Conservation (phyloP, 2,113 vertebrate genomes). For the Xiphias gladius region DNA sequence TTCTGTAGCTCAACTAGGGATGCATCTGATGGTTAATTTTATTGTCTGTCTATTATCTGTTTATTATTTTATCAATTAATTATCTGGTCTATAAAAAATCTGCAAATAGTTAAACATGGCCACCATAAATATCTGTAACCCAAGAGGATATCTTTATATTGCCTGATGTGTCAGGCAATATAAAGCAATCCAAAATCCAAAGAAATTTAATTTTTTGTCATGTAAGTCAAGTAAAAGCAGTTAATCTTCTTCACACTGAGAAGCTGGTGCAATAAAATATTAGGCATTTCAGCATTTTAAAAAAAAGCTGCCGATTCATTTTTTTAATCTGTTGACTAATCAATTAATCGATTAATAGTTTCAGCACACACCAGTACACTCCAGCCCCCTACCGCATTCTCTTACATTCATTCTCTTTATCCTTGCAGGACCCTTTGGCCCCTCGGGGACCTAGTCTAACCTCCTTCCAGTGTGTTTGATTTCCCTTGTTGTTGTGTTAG, state of each 20-base stretch:
- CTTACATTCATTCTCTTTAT: neutral
- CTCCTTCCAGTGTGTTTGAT: slow-evolving; percentile 50
- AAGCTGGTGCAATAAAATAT: neutral
- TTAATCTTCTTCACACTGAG: neutral
- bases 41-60: too few species aligned
- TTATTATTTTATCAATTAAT: neutral
- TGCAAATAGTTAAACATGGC: neutral
- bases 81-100: neutral
- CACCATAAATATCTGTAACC: too few species aligned
- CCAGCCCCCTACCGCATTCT: neutral
- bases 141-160: neutral
- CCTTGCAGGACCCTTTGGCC: neutral
- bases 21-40: too few species aligned
- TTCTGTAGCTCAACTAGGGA: too few species aligned
- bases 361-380: neutral
- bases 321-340: neutral
- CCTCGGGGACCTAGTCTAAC: neutral
- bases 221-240: neutral
- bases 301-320: neutral
- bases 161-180: neutral
- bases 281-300: neutral
- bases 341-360: neutral
- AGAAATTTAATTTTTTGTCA: neutral
- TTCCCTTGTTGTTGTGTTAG: slow-evolving; percentile 31
- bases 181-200: neutral